phyloP scores from a whole-genome alignment of 2,797 vertebrate genomes.

The Gymnothorax javanicus region DNA sequence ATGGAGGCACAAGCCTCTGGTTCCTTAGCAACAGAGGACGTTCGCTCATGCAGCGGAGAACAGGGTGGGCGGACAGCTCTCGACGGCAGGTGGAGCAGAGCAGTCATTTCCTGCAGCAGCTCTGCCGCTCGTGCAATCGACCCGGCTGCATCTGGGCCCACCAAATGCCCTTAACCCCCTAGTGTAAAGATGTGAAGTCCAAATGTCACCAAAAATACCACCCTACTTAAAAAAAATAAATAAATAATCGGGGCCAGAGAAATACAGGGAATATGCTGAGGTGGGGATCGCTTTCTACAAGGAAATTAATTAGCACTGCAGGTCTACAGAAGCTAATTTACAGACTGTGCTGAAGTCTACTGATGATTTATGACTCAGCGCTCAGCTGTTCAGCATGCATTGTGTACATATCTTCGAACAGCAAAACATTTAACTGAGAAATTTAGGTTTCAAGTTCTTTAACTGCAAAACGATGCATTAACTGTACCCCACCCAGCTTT shows the following conservation, averaged over 20 bases:
- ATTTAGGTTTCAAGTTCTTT: neutral
- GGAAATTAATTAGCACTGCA: neutral
- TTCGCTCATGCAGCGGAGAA: slow-evolving; percentile 73
- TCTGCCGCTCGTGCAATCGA: slow-evolving; percentile 41
- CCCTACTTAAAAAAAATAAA: neutral
- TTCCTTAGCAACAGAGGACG: slow-evolving; percentile 81
- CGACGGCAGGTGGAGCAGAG: slow-evolving; percentile 62
- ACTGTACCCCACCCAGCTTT: neutral
- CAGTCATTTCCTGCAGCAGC: slow-evolving; percentile 49
- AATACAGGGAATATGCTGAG: neutral
- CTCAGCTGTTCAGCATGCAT: slow-evolving; percentile 12
- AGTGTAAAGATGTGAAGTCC: neutral
- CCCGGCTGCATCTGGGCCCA: neutral
- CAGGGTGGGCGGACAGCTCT: slow-evolving; percentile 63
- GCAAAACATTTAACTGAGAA: neutral
- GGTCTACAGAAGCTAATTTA: no score
- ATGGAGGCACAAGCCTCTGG: slow-evolving; percentile 69
- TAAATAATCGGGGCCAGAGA: neutral
- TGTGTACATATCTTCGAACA: neutral
- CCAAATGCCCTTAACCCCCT: neutral
- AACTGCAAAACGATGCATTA: neutral
- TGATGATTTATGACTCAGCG: neutral
- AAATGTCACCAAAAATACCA: neutral
- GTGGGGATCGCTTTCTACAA: neutral
- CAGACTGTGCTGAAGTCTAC: neutral